A percentile compares a stretch with the other conserved stretches of the same genome.
Conservation (phyloP, 2,113 vertebrate genomes). For the mouse (Mus musculus) region DNA sequence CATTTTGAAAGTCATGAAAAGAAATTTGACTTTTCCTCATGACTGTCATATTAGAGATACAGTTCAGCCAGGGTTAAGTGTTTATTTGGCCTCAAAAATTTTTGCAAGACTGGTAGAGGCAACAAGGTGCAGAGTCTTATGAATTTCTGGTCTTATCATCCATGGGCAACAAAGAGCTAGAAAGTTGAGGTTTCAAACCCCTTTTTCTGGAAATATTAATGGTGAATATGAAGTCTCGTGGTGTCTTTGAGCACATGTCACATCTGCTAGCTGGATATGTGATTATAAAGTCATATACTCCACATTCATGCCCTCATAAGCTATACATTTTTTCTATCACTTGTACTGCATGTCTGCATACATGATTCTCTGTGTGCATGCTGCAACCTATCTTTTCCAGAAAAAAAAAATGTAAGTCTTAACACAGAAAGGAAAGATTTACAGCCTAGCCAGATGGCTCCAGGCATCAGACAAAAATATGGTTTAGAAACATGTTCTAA, state of each 20-base stretch:
- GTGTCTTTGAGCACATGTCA: neutral
- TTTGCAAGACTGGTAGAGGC: neutral
- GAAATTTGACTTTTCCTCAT: constrained; percentile 80
- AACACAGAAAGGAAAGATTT: constrained; percentile 83
- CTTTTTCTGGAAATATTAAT: neutral
- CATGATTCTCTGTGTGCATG: constrained; percentile 50
- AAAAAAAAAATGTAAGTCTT: constrained; percentile 81
- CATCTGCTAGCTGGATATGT: neutral
- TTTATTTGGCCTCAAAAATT: constrained; percentile 40
- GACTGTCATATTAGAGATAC: constrained; percentile 73
- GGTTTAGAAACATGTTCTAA: constrained; percentile 59
- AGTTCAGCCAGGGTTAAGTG: constrained; percentile 69
- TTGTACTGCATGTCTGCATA: neutral
- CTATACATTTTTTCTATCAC: constrained; percentile 29
- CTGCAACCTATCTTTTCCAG: constrained; percentile 68
- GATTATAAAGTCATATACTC: constrained; percentile 50
- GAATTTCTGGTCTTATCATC: neutral
- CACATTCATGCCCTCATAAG: neutral
- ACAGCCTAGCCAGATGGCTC: constrained; percentile 77
- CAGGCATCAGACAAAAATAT: constrained; percentile 64
- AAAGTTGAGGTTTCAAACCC: neutral
- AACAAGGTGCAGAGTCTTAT: neutral
- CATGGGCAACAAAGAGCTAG: neutral
- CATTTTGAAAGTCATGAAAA: constrained; percentile 86
- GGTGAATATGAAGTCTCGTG: neutral